Evolutionary conservation across 2,888 invertebrate genomes (phyloP), one percentile per base, ranked within the genome.

Genomic region (Labia minor): DNA sequence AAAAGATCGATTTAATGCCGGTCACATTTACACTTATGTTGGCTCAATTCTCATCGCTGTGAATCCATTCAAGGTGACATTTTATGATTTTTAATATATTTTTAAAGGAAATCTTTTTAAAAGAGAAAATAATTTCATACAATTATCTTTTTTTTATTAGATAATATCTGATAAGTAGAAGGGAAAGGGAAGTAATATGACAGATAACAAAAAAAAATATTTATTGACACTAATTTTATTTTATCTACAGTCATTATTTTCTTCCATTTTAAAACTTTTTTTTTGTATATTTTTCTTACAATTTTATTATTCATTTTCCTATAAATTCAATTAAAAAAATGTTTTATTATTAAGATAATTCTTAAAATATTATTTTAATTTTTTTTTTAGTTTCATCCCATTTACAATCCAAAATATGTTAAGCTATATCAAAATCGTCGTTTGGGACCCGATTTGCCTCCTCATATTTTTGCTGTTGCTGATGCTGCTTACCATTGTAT

Each of bases 361-460:
- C 14, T 16, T 49, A 49, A n/a, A n/a, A 8, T 16, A 49, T 2
- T 49, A 16, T 20, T 21, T 37, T 16, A 26, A 68, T 67, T 67
- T 33, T 73, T 74, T 8, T 82, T 82, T 73, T 81, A 82, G 81
- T 95, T 95, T 79, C 94, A 94, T 78, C 95, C 96, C 19, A 96
- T 97, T 72, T 97, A 96, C 82, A 96, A 96, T 80, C 96, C 96
- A 63, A 96, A 95, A 80, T 95, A 95, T 81, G 95, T 95, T 72
- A 92, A 94, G 78, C 80, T 95, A 73, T 97, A 96, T 80, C 95
- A 96, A 80, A 94, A 93, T 80, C 86, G 93, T 76, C 82, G 93
- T 73, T 83, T 95, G 73, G 92, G 93, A 21, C 90, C 92, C 49
- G 94, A 93, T 75, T 83, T 95, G 72, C 95, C 96, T 49, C 96